A percentile compares a stretch with the other conserved stretches of the same genome.
Evolutionary conservation across 2,113 vertebrate species (phyloP).

Genomic region (Numenius arquata): DNA sequence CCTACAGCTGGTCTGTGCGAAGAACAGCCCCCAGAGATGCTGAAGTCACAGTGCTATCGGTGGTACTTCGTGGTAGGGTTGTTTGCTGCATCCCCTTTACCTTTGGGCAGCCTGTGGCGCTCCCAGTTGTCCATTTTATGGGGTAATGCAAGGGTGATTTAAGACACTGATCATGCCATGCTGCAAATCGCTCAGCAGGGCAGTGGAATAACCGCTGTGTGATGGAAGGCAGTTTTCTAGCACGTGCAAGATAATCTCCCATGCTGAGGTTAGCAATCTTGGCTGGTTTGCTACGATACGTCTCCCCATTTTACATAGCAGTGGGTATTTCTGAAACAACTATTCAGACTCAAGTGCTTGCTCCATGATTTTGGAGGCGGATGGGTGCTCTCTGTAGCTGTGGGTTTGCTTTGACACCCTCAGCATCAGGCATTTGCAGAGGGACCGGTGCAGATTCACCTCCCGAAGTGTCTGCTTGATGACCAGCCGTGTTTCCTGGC

Average conservation of each 20-base stretch:
- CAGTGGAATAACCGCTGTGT: neutral
- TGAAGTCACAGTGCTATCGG: rapidly evolving
- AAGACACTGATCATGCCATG: neutral
- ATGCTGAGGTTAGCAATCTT: neutral
- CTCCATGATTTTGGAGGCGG: neutral
- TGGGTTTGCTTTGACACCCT: neutral
- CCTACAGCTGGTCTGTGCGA: neutral
- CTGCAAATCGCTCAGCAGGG: neutral
- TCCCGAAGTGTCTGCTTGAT: neutral
- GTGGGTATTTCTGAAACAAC: neutral
- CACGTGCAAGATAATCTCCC: neutral
- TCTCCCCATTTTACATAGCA: neutral
- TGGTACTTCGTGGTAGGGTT: neutral
- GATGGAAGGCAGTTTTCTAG: neutral
- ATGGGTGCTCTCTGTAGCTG: neutral
- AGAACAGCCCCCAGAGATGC: neutral
- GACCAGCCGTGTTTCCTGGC: neutral
- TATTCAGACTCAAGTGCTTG: neutral
- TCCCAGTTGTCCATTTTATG: neutral
- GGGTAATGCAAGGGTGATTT: neutral
- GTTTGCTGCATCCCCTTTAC: neutral
- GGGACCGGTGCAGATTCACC: rapidly evolving
- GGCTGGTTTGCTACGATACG: rapidly evolving
- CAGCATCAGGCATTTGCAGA: neutral
- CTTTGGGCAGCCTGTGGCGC: neutral